Percentiles rank a stretch among this genome's conserved stretches.
phyloP scores from a whole-genome alignment of 1,140 invertebrate species.

The Zaprionus kolodkinae region DNA sequence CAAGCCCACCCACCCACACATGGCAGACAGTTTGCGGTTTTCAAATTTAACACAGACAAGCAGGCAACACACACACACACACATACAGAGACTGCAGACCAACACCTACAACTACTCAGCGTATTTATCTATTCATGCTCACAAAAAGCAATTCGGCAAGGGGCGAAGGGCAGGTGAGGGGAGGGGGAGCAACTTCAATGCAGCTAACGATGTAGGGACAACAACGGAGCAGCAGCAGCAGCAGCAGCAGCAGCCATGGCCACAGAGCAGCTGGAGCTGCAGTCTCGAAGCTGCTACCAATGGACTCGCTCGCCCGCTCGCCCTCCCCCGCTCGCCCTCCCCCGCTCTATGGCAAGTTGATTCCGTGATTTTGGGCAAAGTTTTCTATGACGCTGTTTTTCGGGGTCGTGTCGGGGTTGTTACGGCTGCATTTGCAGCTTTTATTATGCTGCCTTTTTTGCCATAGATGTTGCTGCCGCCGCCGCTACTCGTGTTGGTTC shows the following conservation, averaged over 20 bases:
- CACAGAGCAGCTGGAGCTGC: slow-evolving; percentile 33
- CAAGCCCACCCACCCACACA: slow-evolving; percentile 35
- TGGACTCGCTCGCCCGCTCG: slow-evolving; percentile 47
- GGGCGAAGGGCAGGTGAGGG: slow-evolving; percentile 9
- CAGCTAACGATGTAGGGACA: slow-evolving; percentile 78
- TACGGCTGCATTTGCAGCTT: slow-evolving; percentile 72
- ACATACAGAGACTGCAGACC: slow-evolving; percentile 25
- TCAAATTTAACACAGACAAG: slow-evolving; percentile 67
- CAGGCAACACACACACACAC: too few species aligned
- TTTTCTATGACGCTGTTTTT: slow-evolving; percentile 54
- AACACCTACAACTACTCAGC: slow-evolving; percentile 57
- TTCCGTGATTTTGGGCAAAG: slow-evolving; percentile 75
- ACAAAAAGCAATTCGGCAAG: slow-evolving; percentile 70
- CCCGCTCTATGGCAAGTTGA: slow-evolving; percentile 62
- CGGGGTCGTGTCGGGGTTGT: slow-evolving; percentile 48
- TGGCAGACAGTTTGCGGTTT: slow-evolving; percentile 70
- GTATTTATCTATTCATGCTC: slow-evolving; percentile 82
- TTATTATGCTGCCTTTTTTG: slow-evolving; percentile 61
- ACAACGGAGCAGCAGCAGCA: slow-evolving; percentile 52
- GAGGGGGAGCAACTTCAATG: slow-evolving; percentile 67
- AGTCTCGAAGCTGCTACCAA: slow-evolving; percentile 47
- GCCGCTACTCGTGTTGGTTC: slow-evolving; percentile 57
- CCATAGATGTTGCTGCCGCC: slow-evolving; percentile 7
- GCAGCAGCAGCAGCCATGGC: slow-evolving; percentile 36
- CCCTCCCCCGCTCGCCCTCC: too few species aligned